Conservation (phyloP, 2,888 invertebrate genomes). For the Plagodis pulveraria region DNA sequence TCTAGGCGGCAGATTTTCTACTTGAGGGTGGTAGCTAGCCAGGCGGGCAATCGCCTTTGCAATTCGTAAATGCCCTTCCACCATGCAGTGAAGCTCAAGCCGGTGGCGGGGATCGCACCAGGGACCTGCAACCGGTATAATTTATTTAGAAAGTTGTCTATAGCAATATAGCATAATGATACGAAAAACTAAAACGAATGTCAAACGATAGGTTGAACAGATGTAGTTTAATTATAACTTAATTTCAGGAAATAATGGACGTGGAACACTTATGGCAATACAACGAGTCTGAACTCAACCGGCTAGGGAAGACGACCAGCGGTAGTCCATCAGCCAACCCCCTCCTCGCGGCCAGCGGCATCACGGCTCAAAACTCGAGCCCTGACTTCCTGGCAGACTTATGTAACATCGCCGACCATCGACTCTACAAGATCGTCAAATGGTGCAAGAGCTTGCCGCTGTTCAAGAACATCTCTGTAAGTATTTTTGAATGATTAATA, state of each 20-base stretch:
- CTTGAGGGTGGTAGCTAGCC: too few species aligned
- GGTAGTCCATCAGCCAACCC: slow-evolving; percentile 75
- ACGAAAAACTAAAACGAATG: too few species aligned
- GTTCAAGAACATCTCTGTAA: slow-evolving; percentile 97
- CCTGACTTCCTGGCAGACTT: slow-evolving; percentile 95
- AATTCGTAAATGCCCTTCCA: too few species aligned
- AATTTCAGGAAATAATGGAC: slow-evolving; percentile 94
- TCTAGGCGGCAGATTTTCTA: too few species aligned
- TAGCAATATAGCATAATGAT: too few species aligned
- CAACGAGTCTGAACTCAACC: slow-evolving; percentile 91
- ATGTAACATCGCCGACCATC: slow-evolving; percentile 97
- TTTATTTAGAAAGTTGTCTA: too few species aligned
- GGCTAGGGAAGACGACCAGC: slow-evolving; percentile 82
- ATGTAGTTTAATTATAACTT: too few species aligned
- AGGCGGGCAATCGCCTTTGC: too few species aligned
- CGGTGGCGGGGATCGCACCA: too few species aligned
- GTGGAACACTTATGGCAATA: slow-evolving; percentile 98
- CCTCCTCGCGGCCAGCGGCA: slow-evolving; percentile 75
- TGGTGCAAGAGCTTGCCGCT: slow-evolving; percentile 99
- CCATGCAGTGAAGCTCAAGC: too few species aligned
- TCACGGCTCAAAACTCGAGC: slow-evolving; percentile 87
- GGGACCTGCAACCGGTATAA: too few species aligned
- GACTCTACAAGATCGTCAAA: slow-evolving; percentile 98
- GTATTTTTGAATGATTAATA: slow-evolving; percentile 44
- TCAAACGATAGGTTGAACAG: too few species aligned